Conservation (phyloP, 2,888 invertebrate genomes). For the Oscheius onirici region DNA sequence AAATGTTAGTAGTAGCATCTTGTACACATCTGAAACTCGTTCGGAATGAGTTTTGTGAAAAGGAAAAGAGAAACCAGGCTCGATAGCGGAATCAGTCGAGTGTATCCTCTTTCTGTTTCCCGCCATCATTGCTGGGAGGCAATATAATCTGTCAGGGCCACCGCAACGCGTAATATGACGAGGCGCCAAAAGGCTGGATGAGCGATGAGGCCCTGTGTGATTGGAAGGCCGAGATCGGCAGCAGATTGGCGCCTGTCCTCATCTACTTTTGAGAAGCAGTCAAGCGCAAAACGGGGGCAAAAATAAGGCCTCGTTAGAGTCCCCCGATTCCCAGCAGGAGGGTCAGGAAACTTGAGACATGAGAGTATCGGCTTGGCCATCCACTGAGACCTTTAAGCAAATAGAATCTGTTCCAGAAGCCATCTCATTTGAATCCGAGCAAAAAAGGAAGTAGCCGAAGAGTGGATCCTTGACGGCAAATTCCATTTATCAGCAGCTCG, state of each 20-base stretch:
- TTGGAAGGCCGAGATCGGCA: not conserved
- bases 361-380: slow-evolving; percentile 12
- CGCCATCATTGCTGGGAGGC: not conserved
- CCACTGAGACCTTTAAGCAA: not conserved
- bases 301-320: slow-evolving; percentile 6
- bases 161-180: slow-evolving; percentile 1
- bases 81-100: not conserved
- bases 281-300: not conserved
- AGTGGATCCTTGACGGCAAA: slow-evolving; percentile 21
- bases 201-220: slow-evolving; percentile 22
- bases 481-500: slow-evolving; percentile 6
- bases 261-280: not conserved
- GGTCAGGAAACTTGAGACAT: not conserved
- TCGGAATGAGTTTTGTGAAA: slow-evolving; percentile 22
- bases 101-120: not conserved
- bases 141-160: slow-evolving; percentile 10
- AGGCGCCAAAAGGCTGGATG: slow-evolving; percentile 4
- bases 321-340: not conserved
- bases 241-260: slow-evolving; percentile 22
- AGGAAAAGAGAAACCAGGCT: slow-evolving; percentile 25
- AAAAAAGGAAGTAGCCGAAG: not conserved
- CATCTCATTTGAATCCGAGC: slow-evolving; percentile 12
- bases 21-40: not conserved
- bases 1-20: slow-evolving; percentile 34
- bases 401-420: not conserved